A percentile compares a stretch with the other conserved stretches of the same genome.
phyloP scores from a whole-genome alignment of 2,888 invertebrate species.

The Alentia gelatinosa region DNA sequence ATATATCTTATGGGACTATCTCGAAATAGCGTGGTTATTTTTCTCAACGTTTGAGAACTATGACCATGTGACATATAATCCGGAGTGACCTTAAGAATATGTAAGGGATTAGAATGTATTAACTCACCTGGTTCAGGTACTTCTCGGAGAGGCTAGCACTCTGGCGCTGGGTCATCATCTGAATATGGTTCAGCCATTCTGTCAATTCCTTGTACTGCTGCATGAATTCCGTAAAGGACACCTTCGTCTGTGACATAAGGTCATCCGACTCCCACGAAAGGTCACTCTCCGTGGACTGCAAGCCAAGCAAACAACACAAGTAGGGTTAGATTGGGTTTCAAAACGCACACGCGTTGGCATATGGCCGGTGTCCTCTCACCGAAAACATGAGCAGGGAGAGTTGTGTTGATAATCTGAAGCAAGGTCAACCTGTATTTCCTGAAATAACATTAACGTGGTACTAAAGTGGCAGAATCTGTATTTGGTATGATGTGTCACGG shows the following conservation, averaged over 20 bases:
- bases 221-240: conserved; percentile 89
- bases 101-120: too few relatives aligned
- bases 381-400: not conserved
- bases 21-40: too few relatives aligned
- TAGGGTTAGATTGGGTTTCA: not conserved
- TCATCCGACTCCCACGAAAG: conserved; percentile 84
- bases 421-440: not conserved
- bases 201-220: conserved; percentile 90
- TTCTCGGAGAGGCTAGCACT: conserved; percentile 76
- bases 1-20: too few relatives aligned
- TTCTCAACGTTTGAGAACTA: too few relatives aligned
- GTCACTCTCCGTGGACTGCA: conserved; percentile 82
- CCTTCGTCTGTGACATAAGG: conserved; percentile 85
- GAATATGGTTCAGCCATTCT: conserved; percentile 90
- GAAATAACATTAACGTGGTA: too few relatives aligned
- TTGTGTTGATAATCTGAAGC: not conserved
- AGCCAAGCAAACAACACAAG: not conserved
- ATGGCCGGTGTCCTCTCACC: too few relatives aligned
- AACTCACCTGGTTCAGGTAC: conserved; percentile 78
- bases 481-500: too few relatives aligned
- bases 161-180: conserved; percentile 81
- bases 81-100: too few relatives aligned
- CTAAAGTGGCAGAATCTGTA: too few relatives aligned
- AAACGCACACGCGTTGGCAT: not conserved
- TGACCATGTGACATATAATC: too few relatives aligned